A percentile compares a stretch with the other conserved stretches of the same genome.
phyloP scores from a whole-genome alignment of 2,113 vertebrate genomes.

The Phylloscopus whistleri region DNA sequence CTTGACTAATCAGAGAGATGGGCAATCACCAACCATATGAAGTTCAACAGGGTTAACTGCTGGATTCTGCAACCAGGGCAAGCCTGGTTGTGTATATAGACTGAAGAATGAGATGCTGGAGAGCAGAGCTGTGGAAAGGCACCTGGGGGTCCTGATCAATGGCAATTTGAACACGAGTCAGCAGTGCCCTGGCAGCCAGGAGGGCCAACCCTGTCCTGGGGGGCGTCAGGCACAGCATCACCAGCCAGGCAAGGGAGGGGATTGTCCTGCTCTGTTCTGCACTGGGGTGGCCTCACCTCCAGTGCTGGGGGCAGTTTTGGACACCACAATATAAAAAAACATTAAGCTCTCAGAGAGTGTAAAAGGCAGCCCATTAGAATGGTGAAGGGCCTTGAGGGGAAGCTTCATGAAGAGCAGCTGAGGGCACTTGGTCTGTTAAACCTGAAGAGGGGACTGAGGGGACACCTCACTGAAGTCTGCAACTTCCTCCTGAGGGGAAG shows the following conservation, averaged over 20 bases:
- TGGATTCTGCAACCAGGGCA: neutral
- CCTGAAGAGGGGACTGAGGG: neutral
- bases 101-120: neutral
- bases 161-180: neutral
- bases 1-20: neutral
- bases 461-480: neutral
- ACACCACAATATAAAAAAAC: neutral
- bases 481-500: neutral
- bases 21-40: neutral
- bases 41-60: neutral
- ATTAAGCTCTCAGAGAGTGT: neutral
- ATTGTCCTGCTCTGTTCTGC: neutral
- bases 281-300: accelerated
- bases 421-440: neutral
- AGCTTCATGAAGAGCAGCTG: neutral
- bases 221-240: neutral
- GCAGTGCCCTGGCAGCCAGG: neutral
- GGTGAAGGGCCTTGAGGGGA: neutral
- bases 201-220: neutral
- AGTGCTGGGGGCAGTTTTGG: neutral
- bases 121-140: neutral
- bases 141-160: accelerated
- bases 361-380: neutral
- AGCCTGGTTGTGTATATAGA: neutral
- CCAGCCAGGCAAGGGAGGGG: neutral